phyloP scores from a whole-genome alignment of 1,140 invertebrate genomes.

The Bacillus rossius region DNA sequence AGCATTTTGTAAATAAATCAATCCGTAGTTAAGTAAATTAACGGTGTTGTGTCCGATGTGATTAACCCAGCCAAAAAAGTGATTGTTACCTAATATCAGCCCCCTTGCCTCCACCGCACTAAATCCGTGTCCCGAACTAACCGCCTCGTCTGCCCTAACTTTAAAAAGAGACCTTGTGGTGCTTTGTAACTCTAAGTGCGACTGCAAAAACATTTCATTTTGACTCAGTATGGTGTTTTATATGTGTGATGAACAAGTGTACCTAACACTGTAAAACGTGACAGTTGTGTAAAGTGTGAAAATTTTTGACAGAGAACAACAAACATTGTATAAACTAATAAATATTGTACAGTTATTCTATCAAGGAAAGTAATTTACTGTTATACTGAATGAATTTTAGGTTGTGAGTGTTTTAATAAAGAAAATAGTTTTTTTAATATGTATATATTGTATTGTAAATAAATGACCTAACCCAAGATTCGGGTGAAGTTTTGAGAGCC shows the following conservation, averaged over 20 bases:
- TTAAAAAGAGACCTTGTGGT: constrained; percentile 1
- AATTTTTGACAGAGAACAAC: not conserved
- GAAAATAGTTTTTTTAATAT: constrained; percentile 16
- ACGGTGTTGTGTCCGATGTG: constrained; percentile 5
- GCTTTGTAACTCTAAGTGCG: not conserved
- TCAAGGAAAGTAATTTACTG: constrained; percentile 1
- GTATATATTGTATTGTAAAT: not conserved
- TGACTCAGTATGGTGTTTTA: constrained; percentile 7
- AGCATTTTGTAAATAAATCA: not conserved
- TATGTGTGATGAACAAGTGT: constrained; percentile 7
- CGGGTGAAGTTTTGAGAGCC: too few relatives aligned
- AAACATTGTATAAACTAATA: constrained; percentile 1
- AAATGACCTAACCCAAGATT: too few relatives aligned
- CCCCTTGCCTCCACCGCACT: not conserved
- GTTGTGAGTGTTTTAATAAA: constrained; percentile 16
- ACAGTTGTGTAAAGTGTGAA: not conserved
- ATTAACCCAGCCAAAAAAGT: not conserved
- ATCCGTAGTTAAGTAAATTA: not conserved
- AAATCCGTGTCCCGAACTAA: not conserved
- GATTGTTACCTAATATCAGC: constrained; percentile 6
- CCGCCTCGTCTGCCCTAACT: not conserved
- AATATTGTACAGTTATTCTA: constrained; percentile 8
- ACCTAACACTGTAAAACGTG: not conserved
- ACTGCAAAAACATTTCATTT: not conserved
- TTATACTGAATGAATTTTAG: constrained; percentile 2